phyloP scores from a whole-genome alignment of 2,888 invertebrate species.

The Arrhopalites spinosus region DNA sequence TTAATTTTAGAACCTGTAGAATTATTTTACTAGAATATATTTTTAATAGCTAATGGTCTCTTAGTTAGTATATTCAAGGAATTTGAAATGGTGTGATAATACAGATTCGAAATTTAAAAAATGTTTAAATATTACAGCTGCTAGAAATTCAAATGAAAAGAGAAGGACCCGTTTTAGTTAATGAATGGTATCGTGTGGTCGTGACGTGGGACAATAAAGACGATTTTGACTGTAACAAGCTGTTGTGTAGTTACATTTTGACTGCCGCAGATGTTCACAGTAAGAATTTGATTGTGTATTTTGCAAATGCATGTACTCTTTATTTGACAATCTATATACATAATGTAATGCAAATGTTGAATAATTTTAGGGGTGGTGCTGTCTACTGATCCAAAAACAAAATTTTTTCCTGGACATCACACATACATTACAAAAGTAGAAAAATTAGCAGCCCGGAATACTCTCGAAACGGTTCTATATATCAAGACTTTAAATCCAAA shows the following conservation, averaged over 20 bases:
- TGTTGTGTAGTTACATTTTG: conserved; percentile 26
- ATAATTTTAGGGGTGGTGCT: conserved; percentile 33
- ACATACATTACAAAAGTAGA: conserved; percentile 42
- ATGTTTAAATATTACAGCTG: too few relatives aligned
- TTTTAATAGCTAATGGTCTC: too few relatives aligned
- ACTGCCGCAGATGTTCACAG: conserved; percentile 41
- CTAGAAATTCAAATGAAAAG: conserved; percentile 42
- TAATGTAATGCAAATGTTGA: too few relatives aligned
- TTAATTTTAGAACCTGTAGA: too few relatives aligned
- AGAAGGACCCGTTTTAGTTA: conserved; percentile 44
- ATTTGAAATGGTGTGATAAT: too few relatives aligned
- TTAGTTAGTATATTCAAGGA: too few relatives aligned
- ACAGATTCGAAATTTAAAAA: too few relatives aligned
- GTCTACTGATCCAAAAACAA: conserved; percentile 36
- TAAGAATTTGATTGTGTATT: conserved; percentile 22
- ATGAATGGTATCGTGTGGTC: conserved; percentile 49
- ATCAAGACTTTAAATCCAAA: conserved; percentile 38
- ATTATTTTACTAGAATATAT: too few relatives aligned
- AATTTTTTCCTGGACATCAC: conserved; percentile 31
- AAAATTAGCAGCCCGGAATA: conserved; percentile 31
- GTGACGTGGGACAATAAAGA: conserved; percentile 48
- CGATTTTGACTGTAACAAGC: conserved; percentile 19
- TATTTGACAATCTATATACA: not conserved
- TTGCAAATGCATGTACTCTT: not conserved
- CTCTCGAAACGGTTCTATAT: conserved; percentile 34